These are phyloP conservation scores for Dasysyrphus tricinctus DNA, from an alignment of 2,888 invertebrate species.

Conservation along the genomic window DNA sequence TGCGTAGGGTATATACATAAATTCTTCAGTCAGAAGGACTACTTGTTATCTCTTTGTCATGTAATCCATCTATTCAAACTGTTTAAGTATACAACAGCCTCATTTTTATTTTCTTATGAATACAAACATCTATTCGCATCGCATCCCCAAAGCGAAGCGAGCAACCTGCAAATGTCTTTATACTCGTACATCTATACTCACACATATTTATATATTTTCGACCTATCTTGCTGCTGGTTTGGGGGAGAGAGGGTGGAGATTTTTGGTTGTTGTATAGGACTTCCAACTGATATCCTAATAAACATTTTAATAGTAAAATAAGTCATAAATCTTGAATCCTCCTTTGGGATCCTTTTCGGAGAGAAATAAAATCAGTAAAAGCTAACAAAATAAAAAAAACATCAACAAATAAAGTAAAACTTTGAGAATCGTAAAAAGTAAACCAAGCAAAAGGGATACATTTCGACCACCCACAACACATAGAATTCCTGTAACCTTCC, in stretches of 20 bases:
- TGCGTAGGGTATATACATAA: constrained; percentile 52
- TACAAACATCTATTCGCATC: constrained; percentile 25
- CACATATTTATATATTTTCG: neutral
- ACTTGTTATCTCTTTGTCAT: constrained; percentile 63
- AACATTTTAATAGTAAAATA: constrained; percentile 75
- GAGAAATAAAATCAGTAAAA: constrained; percentile 59
- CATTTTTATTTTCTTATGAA: constrained; percentile 25
- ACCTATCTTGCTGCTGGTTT: neutral
- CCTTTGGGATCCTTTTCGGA: constrained; percentile 65
- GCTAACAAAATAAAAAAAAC: constrained; percentile 15
- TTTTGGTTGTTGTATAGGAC: constrained; percentile 16
- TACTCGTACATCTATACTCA: constrained; percentile 1
- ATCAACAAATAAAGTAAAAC: constrained; percentile 16
- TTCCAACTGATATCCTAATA: constrained; percentile 69
- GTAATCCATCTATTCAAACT: constrained; percentile 63
- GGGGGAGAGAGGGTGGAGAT: neutral
- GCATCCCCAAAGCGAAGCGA: constrained; percentile 21
- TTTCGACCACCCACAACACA: constrained; percentile 15
- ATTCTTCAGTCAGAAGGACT: constrained; percentile 57
- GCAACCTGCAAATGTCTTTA: constrained; percentile 55
- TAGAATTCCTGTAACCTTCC: constrained; percentile 26
- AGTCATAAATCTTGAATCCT: constrained; percentile 75
- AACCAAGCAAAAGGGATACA: constrained; percentile 56
- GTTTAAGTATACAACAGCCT: constrained; percentile 32
- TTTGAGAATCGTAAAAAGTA: constrained; percentile 59